These are phyloP conservation scores for Xanthostigma xanthostigma DNA, from an alignment of 2,888 invertebrate genomes.

Conservation along the genomic window DNA sequence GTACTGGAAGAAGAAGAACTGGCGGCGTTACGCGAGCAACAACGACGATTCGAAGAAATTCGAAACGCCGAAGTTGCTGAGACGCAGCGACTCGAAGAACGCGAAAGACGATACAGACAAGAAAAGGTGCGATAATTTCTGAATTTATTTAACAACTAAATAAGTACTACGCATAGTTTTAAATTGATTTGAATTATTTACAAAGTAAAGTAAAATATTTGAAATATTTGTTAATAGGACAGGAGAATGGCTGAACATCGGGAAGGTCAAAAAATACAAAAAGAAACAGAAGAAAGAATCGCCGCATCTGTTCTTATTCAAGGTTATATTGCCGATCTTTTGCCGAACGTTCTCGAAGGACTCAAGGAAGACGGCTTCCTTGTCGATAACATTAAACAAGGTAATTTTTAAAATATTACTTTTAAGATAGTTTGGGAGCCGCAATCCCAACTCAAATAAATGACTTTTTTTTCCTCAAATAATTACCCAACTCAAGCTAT, in stretches of 20 bases:
- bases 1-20: constrained; percentile 89
- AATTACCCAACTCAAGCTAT: too few species aligned
- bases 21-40: constrained; percentile 63
- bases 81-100: constrained; percentile 62
- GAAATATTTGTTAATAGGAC: constrained; percentile 30
- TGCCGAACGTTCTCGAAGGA: constrained; percentile 70
- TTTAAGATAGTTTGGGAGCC: too few species aligned
- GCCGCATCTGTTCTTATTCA: constrained; percentile 71
- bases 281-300: constrained; percentile 65
- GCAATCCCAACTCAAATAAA: too few species aligned
- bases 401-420: constrained; percentile 21
- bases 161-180: not conserved
- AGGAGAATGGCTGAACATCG: constrained; percentile 56
- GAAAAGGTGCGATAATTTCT: constrained; percentile 38
- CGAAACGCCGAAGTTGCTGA: constrained; percentile 74
- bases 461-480: too few species aligned
- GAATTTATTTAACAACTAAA: not conserved
- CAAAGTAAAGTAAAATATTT: not conserved
- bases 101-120: constrained; percentile 49
- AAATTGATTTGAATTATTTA: not conserved
- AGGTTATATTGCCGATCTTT: constrained; percentile 72
- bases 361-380: constrained; percentile 61
- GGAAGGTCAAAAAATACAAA: constrained; percentile 44
- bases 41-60: constrained; percentile 52
- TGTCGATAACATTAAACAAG: constrained; percentile 42